A percentile compares a stretch with the other conserved stretches of the same genome.
phyloP scores from a whole-genome alignment of 2,113 vertebrate species.

The Aphelocoma coerulescens region DNA sequence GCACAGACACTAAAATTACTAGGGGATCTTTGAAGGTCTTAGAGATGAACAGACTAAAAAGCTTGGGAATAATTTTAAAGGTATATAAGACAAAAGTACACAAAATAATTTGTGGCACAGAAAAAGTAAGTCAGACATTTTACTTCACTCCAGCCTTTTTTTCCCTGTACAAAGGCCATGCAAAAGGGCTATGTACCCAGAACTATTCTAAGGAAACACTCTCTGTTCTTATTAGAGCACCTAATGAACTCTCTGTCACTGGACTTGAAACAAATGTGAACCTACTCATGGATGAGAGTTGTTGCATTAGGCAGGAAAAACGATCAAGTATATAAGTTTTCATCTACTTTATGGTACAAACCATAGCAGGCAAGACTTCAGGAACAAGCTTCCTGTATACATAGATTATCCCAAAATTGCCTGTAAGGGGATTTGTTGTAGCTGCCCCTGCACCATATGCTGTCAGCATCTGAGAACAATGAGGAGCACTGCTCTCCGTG shows the following conservation, averaged over 20 bases:
- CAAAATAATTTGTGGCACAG: not conserved
- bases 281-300: not conserved
- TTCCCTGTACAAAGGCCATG: not conserved
- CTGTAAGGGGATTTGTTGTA: not conserved
- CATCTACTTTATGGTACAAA: not conserved
- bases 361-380: not conserved
- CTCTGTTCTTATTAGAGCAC: not conserved
- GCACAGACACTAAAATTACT: not conserved
- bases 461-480: accelerated
- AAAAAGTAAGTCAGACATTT: not conserved
- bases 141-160: not conserved
- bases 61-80: not conserved
- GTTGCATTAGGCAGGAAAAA: not conserved
- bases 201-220: not conserved
- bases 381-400: not conserved
- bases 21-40: not conserved
- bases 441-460: not conserved
- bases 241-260: not conserved
- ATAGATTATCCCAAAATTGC: not conserved
- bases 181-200: not conserved
- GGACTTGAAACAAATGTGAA: not conserved
- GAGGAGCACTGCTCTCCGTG: accelerated
- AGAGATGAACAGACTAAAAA: not conserved
- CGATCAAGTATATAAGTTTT: not conserved
- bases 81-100: not conserved